Conservation (phyloP, 2,113 vertebrate genomes). For the Tupaia tana region DNA sequence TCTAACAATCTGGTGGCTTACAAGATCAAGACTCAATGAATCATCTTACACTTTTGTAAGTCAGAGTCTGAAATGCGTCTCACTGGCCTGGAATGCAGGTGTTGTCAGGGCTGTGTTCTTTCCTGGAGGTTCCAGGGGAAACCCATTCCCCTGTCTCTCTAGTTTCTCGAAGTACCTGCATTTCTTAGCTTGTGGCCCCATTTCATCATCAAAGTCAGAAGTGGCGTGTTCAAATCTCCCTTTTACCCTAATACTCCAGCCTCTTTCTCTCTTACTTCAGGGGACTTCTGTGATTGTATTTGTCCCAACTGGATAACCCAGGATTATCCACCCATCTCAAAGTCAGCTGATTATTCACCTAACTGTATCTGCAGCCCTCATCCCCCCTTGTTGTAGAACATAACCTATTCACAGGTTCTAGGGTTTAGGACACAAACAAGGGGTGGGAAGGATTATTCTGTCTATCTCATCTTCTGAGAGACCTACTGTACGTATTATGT, state of each 20-base stretch:
- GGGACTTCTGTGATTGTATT: neutral
- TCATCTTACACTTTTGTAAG: neutral
- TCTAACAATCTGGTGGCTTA: neutral
- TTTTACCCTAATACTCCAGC: neutral
- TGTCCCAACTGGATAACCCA: neutral
- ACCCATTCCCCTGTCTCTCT: neutral
- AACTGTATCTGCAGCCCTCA: neutral
- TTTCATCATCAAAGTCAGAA: neutral
- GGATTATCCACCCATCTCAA: neutral
- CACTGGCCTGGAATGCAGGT: neutral
- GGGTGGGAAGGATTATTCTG: neutral
- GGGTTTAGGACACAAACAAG: too few relatives aligned
- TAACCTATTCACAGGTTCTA: neutral
- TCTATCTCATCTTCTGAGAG: neutral
- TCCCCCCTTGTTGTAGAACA: neutral
- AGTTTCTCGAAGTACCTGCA: neutral
- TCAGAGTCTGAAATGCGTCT: neutral
- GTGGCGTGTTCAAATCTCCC: neutral
- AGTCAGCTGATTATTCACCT: neutral
- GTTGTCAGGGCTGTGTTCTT: neutral
- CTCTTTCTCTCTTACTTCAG: neutral
- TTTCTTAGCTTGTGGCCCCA: neutral
- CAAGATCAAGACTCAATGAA: neutral
- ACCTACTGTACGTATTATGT: neutral
- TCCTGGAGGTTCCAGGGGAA: too few relatives aligned